Conservation (phyloP, 2,797 vertebrate genomes). For the Chelidonichthys spinosus region DNA sequence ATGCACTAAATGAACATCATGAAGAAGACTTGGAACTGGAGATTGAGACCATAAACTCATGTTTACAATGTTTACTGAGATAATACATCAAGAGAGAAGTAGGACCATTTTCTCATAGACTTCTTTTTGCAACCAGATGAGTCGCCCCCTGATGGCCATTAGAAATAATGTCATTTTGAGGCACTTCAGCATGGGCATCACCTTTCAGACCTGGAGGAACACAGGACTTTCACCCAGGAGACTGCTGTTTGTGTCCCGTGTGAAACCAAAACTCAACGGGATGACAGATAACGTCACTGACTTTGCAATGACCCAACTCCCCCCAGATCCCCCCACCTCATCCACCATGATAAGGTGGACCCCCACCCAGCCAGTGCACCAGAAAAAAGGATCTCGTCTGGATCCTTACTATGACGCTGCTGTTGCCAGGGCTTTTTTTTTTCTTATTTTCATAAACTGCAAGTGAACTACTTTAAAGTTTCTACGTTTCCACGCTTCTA, state of each 20-base stretch:
- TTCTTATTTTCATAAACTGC: neutral
- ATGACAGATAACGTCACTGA: neutral
- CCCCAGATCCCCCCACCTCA: neutral
- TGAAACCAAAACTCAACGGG: neutral
- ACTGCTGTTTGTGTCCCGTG: neutral
- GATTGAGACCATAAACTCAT: too few species aligned
- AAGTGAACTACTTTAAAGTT: constrained; percentile 5
- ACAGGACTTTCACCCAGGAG: neutral
- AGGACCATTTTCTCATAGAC: too few species aligned
- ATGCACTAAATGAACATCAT: too few species aligned
- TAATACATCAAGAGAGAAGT: too few species aligned
- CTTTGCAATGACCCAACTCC: neutral
- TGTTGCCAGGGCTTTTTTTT: neutral
- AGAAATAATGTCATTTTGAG: too few species aligned
- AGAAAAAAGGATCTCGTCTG: neutral
- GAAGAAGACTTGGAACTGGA: too few species aligned
- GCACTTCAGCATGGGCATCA: too few species aligned
- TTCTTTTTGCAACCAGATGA: too few species aligned
- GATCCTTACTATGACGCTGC: neutral
- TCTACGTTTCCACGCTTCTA: neutral
- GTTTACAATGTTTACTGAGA: too few species aligned
- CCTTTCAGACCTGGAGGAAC: neutral
- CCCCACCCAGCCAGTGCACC: neutral
- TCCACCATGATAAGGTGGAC: neutral
- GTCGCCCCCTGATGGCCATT: too few species aligned